Base-by-base conservation (phyloP, 2,888 invertebrate genomes). In the Netelia inedita region DNA sequence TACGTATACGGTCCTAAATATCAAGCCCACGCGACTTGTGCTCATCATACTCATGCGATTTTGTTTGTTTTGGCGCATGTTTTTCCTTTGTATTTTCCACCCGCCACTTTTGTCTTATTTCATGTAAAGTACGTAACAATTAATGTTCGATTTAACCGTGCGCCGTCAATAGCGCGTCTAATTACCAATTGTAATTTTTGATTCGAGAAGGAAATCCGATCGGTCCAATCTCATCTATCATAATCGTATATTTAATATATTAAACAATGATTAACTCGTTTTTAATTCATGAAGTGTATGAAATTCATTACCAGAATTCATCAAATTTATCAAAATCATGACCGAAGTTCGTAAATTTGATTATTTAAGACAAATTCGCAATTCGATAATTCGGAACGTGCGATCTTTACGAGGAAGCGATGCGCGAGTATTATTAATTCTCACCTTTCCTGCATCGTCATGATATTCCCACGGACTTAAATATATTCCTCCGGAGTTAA, bases 1-100 rank as follows among this genome's bases (percentile, higher is more conserved):
- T 46, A 41, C 23, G 14, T 65, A 53, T 65, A 23, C n/a, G 1
- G 14, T 1, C 9, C 8, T 43, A 43, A 10, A 43, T 5, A 41
- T 28, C 19, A 1, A 35, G 19, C 21, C 41, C 16, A 63, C 41
- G 16, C 35, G 35, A 53, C 65, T 19, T 16, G 50, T 9, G 53
- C 55, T 71, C 61, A 50, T 53, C 50, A 35, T 65, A 21, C 55
- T 35, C 23, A 28, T 57, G 53, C 59, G 61, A 23, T 74, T 73
- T 59, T 57, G 50, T 57, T 59, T 41, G 61, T 53, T 74, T 72
- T 28, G 41, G 35, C 41, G 50, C 46, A 3, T 14, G 14, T 14
- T 46, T 1, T 14, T 46, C 14, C 6, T 14, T 46, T 46, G 3
- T 46, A 46, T 46, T 2, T 10, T 14, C 11, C 46, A 14, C 46